Evolutionary conservation across 1,140 invertebrate species (phyloP).

Genomic region (Neotoxoptera formosana): DNA sequence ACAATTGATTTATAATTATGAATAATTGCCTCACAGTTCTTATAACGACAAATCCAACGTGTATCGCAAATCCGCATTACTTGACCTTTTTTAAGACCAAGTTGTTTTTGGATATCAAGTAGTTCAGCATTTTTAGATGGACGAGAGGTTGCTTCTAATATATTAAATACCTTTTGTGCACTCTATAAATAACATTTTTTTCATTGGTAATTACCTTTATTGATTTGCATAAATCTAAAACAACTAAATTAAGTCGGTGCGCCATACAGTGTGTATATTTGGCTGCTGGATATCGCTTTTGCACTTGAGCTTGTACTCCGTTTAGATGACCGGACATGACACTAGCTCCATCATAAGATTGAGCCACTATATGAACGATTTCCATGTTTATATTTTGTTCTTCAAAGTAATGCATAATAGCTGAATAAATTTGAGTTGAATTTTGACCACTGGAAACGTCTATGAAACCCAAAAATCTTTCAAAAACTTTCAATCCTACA

Average conservation of each 20-base stretch:
- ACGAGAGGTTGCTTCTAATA: neutral
- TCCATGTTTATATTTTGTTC: neutral
- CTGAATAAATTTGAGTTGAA: neutral
- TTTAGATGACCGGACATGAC: constrained; percentile 49
- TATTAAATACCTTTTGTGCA: neutral
- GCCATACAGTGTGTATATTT: constrained; percentile 60
- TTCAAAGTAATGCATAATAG: neutral
- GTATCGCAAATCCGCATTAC: neutral
- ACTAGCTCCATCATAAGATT: constrained; percentile 58
- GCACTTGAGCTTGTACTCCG: constrained; percentile 42
- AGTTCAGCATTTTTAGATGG: neutral
- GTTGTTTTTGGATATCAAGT: constrained; percentile 6
- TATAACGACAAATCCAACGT: neutral
- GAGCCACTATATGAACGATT: constrained; percentile 12
- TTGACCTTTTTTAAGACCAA: neutral
- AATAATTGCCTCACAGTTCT: neutral
- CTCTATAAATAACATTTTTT: neutral
- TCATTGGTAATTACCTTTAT: constrained; percentile 21
- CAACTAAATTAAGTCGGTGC: constrained; percentile 59
- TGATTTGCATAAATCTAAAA: constrained; percentile 56
- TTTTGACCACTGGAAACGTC: neutral
- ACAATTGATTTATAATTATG: neutral
- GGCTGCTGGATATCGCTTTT: constrained; percentile 56
- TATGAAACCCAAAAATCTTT: neutral
- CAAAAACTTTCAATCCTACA: neutral